A percentile compares a stretch with the other conserved stretches of the same genome.
These are phyloP conservation scores for Onychorhynchus coronatus DNA, from an alignment of 2,113 vertebrate species.

Conservation along the genomic window DNA sequence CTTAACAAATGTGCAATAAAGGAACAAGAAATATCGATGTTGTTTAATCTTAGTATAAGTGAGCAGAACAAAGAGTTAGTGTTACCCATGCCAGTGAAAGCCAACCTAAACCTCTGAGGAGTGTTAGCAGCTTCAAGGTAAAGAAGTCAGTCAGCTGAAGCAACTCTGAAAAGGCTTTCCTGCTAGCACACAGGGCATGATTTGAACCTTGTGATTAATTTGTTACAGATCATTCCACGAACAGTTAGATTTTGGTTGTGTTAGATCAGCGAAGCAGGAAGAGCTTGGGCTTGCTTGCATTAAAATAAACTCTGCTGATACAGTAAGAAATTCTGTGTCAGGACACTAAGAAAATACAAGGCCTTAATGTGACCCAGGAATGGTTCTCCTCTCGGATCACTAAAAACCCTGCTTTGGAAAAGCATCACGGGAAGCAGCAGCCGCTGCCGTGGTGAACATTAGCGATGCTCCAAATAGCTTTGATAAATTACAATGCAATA, in stretches of 20 bases:
- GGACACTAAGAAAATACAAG: constrained; percentile 14
- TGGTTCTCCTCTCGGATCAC: background rate
- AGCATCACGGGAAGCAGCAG: constrained; percentile 30
- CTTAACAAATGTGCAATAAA: constrained; percentile 51
- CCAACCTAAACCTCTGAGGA: constrained; percentile 46
- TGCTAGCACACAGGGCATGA: background rate
- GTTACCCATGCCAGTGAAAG: constrained; percentile 37
- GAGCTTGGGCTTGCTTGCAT: constrained; percentile 14
- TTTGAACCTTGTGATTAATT: constrained; percentile 3
- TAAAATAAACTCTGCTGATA: constrained; percentile 14
- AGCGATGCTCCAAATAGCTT: constrained; percentile 30
- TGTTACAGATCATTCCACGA: constrained; percentile 19
- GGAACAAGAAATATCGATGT: constrained; percentile 29
- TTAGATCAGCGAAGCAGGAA: constrained; percentile 46
- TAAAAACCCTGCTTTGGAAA: constrained; percentile 16
- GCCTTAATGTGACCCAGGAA: constrained; percentile 6
- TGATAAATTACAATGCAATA: constrained; percentile 49
- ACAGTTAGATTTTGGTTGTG: constrained; percentile 21
- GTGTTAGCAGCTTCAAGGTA: constrained; percentile 49
- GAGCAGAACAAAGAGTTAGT: constrained; percentile 32
- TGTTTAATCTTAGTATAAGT: constrained; percentile 24
- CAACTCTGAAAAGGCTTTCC: constrained; percentile 29
- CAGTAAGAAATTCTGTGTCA: constrained; percentile 27
- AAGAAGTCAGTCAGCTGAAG: constrained; percentile 45
- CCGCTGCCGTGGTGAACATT: background rate